Evolutionary conservation across 2,113 vertebrate species (phyloP).

Genomic region (Amblyopsis rosae): DNA sequence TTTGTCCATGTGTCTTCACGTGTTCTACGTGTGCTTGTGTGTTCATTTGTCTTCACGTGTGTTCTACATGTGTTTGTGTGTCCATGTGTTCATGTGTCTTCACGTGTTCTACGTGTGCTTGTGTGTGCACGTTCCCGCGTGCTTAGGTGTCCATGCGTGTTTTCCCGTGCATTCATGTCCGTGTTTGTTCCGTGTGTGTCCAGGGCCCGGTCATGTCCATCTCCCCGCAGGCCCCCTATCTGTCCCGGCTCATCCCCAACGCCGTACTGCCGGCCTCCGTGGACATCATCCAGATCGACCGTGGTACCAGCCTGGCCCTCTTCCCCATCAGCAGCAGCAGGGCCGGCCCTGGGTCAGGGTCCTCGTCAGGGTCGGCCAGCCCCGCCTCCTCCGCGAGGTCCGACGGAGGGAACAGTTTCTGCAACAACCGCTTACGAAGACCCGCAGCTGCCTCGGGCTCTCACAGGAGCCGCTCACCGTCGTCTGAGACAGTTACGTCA

Average conservation of each 20-base stretch:
- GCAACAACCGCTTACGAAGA: slow-evolving; percentile 63
- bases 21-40: no score
- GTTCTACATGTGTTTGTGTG: no score
- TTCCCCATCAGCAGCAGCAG: slow-evolving; percentile 74
- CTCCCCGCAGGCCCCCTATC: slow-evolving; percentile 94
- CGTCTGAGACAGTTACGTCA: slow-evolving; percentile 88
- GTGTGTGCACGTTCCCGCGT: no score
- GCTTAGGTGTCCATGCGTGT: no score
- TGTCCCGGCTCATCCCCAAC: slow-evolving; percentile 96
- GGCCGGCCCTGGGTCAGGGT: slow-evolving; percentile 79
- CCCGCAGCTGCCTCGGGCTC: slow-evolving; percentile 75
- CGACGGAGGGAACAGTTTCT: slow-evolving; percentile 59
- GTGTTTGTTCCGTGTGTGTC: not conserved
- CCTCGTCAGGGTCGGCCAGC: slow-evolving; percentile 69
- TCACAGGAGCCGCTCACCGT: slow-evolving; percentile 89
- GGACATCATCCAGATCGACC: slow-evolving; percentile 89
- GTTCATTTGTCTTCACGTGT: no score
- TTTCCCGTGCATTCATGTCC: not conserved
- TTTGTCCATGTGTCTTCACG: no score
- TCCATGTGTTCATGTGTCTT: no score
- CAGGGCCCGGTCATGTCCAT: slow-evolving; percentile 92
- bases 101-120: no score
- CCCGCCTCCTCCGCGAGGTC: slow-evolving; percentile 78
- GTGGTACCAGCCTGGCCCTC: slow-evolving; percentile 61
- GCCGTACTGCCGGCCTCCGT: slow-evolving; percentile 88